Conservation (phyloP, 2,113 vertebrate species). For the Apodemus speciosus region DNA sequence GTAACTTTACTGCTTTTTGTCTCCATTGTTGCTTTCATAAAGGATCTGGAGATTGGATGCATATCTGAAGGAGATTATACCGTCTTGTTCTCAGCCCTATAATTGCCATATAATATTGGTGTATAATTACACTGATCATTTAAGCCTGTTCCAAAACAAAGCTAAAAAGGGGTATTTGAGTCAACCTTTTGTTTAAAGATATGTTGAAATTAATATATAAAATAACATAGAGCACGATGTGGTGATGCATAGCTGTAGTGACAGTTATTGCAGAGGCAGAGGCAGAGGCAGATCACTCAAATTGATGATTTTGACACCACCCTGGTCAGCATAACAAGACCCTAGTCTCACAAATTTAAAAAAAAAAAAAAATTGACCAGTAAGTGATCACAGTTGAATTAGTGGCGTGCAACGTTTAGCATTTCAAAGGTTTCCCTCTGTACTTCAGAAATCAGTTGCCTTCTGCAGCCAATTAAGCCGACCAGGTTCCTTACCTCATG, state of each 20-base stretch:
- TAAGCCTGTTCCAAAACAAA: background rate
- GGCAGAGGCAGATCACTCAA: background rate
- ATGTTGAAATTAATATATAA: slow-evolving; percentile 40
- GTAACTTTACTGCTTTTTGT: slow-evolving; percentile 38
- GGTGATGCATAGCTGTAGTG: background rate
- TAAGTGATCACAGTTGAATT: slow-evolving; percentile 27
- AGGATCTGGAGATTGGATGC: slow-evolving; percentile 32
- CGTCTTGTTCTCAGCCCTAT: slow-evolving; percentile 10
- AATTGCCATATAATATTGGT: background rate
- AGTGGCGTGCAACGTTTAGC: background rate
- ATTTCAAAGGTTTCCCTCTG: background rate
- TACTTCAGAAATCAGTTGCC: slow-evolving; percentile 44
- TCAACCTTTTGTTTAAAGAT: slow-evolving; percentile 32
- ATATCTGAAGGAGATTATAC: background rate
- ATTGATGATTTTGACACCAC: background rate
- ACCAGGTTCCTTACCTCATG: background rate
- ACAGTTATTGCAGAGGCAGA: background rate
- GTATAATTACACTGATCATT: background rate
- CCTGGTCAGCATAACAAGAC: background rate
- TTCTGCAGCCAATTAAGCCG: background rate
- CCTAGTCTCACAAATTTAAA: slow-evolving; percentile 2
- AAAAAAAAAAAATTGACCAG: background rate
- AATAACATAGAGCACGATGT: background rate
- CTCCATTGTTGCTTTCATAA: slow-evolving; percentile 4
- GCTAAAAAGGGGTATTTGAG: background rate